phyloP scores from a whole-genome alignment of 2,888 invertebrate genomes.

The Hirtodrosophila histrioides region DNA sequence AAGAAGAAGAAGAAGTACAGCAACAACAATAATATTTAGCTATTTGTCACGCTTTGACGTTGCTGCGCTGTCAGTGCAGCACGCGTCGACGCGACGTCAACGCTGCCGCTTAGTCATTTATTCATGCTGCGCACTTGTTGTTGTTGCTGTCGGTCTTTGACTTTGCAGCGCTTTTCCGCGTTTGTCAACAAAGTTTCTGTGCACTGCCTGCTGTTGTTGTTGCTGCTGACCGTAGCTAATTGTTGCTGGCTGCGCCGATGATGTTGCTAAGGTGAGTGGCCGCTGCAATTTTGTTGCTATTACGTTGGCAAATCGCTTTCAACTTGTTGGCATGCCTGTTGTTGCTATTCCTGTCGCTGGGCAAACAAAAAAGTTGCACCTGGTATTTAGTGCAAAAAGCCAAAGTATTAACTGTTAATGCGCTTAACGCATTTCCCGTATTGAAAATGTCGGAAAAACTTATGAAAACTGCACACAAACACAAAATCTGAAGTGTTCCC shows the following conservation, averaged over 20 bases:
- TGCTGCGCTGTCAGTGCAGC: slow-evolving; percentile 35
- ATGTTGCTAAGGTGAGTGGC: slow-evolving; percentile 69
- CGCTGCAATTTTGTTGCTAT: slow-evolving; percentile 58
- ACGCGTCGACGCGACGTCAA: slow-evolving; percentile 47
- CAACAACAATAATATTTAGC: slow-evolving; percentile 38
- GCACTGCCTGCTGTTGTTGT: slow-evolving; percentile 19
- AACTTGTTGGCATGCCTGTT: slow-evolving; percentile 39
- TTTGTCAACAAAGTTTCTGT: slow-evolving; percentile 58
- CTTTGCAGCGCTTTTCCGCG: slow-evolving; percentile 63
- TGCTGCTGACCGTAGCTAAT: slow-evolving; percentile 43
- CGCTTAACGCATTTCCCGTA: slow-evolving; percentile 43
- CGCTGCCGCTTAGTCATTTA: slow-evolving; percentile 58
- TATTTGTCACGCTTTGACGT: slow-evolving; percentile 76
- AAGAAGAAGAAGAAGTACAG: slow-evolving; percentile 14
- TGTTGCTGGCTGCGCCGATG: slow-evolving; percentile 41
- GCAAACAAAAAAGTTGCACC: slow-evolving; percentile 35
- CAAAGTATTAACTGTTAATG: slow-evolving; percentile 60
- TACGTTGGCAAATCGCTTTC: slow-evolving; percentile 53
- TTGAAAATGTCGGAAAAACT: slow-evolving; percentile 52
- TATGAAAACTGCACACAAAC: slow-evolving; percentile 30
- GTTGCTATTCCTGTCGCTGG: slow-evolving; percentile 18
- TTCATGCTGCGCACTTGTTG: slow-evolving; percentile 19
- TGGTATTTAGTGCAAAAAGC: slow-evolving; percentile 62
- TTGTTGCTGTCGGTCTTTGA: slow-evolving; percentile 63
- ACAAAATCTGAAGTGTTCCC: slow-evolving; percentile 28